Evolutionary conservation across 1,140 invertebrate species (phyloP).

Genomic region (Phenacoccus solenopsis): DNA sequence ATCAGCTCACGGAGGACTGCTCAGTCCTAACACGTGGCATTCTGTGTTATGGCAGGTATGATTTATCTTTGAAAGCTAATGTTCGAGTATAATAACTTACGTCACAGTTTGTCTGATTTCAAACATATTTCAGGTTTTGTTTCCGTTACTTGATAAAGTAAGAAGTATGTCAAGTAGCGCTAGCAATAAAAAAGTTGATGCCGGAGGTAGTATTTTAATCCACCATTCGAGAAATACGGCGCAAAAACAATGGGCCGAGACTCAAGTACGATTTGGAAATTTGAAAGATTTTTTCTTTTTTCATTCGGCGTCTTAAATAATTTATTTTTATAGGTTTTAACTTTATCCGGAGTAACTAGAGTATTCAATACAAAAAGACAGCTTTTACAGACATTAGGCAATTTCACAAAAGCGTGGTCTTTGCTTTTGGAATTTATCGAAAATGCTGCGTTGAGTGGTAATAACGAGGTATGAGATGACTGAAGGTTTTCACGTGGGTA

Average conservation of each 20-base stretch:
- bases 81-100: not conserved
- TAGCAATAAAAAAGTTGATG: conserved; percentile 85
- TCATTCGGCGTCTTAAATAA: not conserved
- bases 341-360: conserved; percentile 56
- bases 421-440: conserved; percentile 87
- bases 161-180: conserved; percentile 76
- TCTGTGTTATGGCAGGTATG: conserved; percentile 63
- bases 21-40: conserved; percentile 81
- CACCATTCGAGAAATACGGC: conserved; percentile 98
- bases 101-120: not conserved
- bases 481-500: conserved; percentile 15
- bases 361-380: conserved; percentile 84
- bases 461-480: conserved; percentile 58
- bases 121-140: conserved; percentile 77
- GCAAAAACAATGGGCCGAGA: conserved; percentile 99
- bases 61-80: not conserved
- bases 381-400: conserved; percentile 67
- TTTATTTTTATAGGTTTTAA: conserved; percentile 43
- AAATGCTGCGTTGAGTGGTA: conserved; percentile 76
- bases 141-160: conserved; percentile 89
- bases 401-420: conserved; percentile 86
- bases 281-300: not conserved
- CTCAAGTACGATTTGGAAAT: conserved; percentile 48
- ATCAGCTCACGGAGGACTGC: conserved; percentile 78
- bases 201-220: conserved; percentile 86